Evolutionary conservation across 2,113 vertebrate species (phyloP).

Genomic region (Trinectes maculatus): DNA sequence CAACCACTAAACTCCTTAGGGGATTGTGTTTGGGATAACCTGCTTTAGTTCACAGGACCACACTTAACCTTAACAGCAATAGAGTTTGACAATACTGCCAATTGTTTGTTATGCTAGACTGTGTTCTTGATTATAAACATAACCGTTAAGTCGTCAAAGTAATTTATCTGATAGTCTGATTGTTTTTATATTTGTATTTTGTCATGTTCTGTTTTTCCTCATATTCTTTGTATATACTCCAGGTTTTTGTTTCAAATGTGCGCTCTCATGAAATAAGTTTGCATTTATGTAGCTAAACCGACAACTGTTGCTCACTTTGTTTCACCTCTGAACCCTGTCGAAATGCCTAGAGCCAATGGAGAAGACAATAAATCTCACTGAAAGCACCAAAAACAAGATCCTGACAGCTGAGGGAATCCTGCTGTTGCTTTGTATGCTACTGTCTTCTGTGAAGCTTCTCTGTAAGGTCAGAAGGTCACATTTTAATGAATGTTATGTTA

Average conservation of each 20-base stretch:
- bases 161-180: not conserved
- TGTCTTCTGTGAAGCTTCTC: constrained; percentile 72
- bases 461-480: constrained; percentile 70
- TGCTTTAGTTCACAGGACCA: constrained; percentile 11
- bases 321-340: constrained; percentile 16
- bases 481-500: too few species aligned
- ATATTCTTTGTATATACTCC: not conserved
- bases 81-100: constrained; percentile 22
- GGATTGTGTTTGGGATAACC: constrained; percentile 31
- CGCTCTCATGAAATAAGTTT: not conserved
- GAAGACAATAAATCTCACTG: constrained; percentile 71
- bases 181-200: constrained; percentile 1
- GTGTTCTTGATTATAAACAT: not conserved
- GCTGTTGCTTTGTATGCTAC: constrained; percentile 72
- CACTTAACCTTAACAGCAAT: too few species aligned
- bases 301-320: not conserved
- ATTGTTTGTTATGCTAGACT: constrained; percentile 25
- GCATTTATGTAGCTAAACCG: not conserved
- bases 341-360: constrained; percentile 57
- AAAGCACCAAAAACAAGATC: constrained; percentile 80
- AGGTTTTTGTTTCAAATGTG: not conserved
- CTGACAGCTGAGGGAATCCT: constrained; percentile 76
- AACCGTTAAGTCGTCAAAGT: constrained; percentile 21
- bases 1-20: constrained; percentile 11
- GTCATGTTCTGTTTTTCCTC: too few species aligned